Percentiles rank a stretch among this genome's conserved stretches.
These are phyloP conservation scores for Ischnus inquisitorius DNA, from an alignment of 2,888 invertebrate species.

Conservation along the genomic window DNA sequence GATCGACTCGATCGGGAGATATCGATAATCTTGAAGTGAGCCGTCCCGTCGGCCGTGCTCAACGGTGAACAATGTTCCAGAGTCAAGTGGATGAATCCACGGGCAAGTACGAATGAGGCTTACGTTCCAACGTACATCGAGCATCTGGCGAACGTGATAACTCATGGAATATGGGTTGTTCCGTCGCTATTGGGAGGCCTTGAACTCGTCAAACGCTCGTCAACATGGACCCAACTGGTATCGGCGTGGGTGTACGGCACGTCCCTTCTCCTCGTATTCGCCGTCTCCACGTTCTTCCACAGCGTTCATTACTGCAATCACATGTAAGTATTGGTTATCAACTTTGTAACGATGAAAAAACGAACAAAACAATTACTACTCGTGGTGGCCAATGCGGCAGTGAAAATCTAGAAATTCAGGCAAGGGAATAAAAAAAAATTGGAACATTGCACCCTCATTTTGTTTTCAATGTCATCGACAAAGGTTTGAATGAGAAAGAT, in stretches of 20 bases:
- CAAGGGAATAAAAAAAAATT: too few relatives aligned
- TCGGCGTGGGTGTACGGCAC: constrained; percentile 95
- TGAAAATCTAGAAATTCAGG: too few relatives aligned
- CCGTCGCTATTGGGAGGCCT: constrained; percentile 93
- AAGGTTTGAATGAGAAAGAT: too few relatives aligned
- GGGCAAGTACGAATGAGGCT: constrained; percentile 91
- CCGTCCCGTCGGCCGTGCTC: neutral
- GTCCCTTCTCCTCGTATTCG: constrained; percentile 94
- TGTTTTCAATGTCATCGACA: too few relatives aligned
- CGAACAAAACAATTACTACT: too few relatives aligned
- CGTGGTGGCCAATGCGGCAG: too few relatives aligned
- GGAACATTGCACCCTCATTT: too few relatives aligned
- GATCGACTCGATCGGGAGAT: too few relatives aligned
- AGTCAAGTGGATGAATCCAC: constrained; percentile 93
- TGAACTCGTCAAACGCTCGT: constrained; percentile 91
- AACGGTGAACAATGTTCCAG: constrained; percentile 71
- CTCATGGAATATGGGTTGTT: constrained; percentile 95
- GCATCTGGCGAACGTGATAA: constrained; percentile 96
- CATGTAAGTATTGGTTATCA: constrained; percentile 76
- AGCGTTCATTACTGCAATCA: constrained; percentile 92
- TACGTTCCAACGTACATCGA: constrained; percentile 96
- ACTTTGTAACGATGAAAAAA: too few relatives aligned
- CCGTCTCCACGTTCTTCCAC: constrained; percentile 96
- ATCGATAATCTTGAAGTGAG: too few relatives aligned
- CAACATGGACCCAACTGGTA: constrained; percentile 91